phyloP scores from a whole-genome alignment of 1,140 invertebrate genomes.

The Aphaenogaster floridana region DNA sequence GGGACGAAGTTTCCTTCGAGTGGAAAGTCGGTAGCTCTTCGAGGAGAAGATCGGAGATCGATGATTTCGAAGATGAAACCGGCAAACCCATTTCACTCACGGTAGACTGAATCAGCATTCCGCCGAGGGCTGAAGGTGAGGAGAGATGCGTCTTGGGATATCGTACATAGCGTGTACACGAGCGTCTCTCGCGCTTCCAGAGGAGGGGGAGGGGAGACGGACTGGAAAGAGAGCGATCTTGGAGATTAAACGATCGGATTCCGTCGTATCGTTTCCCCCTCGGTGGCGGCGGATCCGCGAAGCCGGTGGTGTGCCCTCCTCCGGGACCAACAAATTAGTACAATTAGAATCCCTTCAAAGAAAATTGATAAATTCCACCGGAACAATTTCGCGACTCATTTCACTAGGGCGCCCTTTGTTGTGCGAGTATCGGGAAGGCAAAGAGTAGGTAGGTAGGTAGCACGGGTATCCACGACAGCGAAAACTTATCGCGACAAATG shows the following conservation, averaged over 20 bases:
- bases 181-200: constrained; percentile 24
- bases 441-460: background rate
- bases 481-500: constrained; percentile 76
- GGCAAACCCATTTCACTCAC: constrained; percentile 61
- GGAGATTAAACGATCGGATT: constrained; percentile 87
- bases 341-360: constrained; percentile 87
- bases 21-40: constrained; percentile 48
- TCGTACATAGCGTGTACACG: constrained; percentile 36
- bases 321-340: constrained; percentile 87
- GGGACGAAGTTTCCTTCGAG: constrained; percentile 45
- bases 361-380: constrained; percentile 87
- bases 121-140: constrained; percentile 54
- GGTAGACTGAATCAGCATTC: constrained; percentile 61
- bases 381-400: constrained; percentile 87
- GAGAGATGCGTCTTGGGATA: constrained; percentile 46
- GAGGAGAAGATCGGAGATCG: constrained; percentile 55
- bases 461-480: constrained; percentile 41
- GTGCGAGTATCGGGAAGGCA: constrained; percentile 54
- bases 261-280: constrained; percentile 70
- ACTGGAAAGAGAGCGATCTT: constrained; percentile 69
- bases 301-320: constrained; percentile 63
- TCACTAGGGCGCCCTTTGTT: constrained; percentile 77
- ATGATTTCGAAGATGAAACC: constrained; percentile 53
- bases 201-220: background rate
- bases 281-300: constrained; percentile 63